These are phyloP conservation scores for Thomomys bottae DNA, from an alignment of 2,113 vertebrate genomes.

Conservation along the genomic window DNA sequence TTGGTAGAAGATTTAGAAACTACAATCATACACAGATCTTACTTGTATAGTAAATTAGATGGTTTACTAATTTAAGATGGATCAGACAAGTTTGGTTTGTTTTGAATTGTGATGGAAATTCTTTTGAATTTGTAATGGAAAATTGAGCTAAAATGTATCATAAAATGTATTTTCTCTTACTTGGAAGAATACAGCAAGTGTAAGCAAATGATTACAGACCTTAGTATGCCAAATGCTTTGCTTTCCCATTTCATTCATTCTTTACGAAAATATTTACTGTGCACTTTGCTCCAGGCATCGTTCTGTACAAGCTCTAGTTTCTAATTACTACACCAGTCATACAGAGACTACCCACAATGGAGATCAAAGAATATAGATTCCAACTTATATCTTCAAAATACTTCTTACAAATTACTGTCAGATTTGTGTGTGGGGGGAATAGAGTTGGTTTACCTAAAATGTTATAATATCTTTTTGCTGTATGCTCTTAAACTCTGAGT, in stretches of 20 bases:
- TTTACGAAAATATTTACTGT: neutral
- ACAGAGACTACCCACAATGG: neutral
- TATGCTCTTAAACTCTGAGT: neutral
- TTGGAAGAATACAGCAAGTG: neutral
- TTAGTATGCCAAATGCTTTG: neutral
- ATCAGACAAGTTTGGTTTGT: neutral
- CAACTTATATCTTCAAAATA: neutral
- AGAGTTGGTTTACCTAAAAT: neutral
- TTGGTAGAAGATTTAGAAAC: slow-evolving; percentile 9
- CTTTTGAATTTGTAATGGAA: neutral
- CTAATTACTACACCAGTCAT: neutral
- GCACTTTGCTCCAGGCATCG: neutral
- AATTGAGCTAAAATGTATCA: neutral
- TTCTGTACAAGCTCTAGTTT: neutral
- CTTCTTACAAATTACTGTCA: neutral
- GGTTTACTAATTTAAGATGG: neutral
- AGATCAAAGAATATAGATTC: neutral
- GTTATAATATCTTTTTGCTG: neutral
- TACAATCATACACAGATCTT: neutral
- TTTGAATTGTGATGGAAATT: no score
- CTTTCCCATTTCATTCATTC: neutral
- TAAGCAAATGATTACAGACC: neutral
- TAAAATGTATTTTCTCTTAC: neutral
- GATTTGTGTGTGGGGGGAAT: neutral
- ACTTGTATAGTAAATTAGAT: neutral